These are phyloP conservation scores for Nautilus pompilius DNA, from an alignment of 1,140 invertebrate species.

Conservation along the genomic window DNA sequence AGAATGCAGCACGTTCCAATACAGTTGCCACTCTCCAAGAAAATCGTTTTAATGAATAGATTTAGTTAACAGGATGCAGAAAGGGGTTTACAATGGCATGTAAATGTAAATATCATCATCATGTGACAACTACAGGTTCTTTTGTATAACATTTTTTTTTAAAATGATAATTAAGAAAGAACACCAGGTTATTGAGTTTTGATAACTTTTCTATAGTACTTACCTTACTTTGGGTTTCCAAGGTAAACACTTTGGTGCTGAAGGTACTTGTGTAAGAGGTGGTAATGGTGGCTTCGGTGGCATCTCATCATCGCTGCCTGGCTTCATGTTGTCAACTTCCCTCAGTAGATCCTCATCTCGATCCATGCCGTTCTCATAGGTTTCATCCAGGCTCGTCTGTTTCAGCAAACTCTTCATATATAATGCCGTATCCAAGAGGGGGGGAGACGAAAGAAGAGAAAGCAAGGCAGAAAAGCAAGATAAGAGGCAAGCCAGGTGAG, in stretches of 20 bases:
- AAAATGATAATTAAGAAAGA: too few relatives aligned
- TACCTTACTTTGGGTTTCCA: constrained; percentile 89
- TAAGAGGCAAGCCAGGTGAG: not conserved
- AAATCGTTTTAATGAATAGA: too few relatives aligned
- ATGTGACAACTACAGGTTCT: too few relatives aligned
- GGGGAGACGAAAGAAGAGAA: not conserved
- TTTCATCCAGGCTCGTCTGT: constrained; percentile 89
- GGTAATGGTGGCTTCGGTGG: constrained; percentile 46
- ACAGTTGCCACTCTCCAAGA: too few relatives aligned
- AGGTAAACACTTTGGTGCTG: constrained; percentile 66
- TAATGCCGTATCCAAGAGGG: not conserved
- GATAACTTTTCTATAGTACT: not conserved
- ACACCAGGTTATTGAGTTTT: too few relatives aligned
- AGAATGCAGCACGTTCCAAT: too few relatives aligned
- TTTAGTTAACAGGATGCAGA: too few relatives aligned
- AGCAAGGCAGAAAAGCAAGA: not conserved
- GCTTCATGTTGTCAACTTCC: constrained; percentile 22
- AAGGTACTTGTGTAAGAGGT: constrained; percentile 23
- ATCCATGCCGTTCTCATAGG: constrained; percentile 57
- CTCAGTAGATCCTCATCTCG: constrained; percentile 34
- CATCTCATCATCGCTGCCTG: constrained; percentile 45
- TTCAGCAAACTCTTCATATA: constrained; percentile 75
- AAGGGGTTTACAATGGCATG: too few relatives aligned
- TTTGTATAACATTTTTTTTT: too few relatives aligned
- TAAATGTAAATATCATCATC: too few relatives aligned